These are phyloP conservation scores for Neocrepidodera transversa DNA, from an alignment of 2,888 invertebrate genomes.

Conservation along the genomic window DNA sequence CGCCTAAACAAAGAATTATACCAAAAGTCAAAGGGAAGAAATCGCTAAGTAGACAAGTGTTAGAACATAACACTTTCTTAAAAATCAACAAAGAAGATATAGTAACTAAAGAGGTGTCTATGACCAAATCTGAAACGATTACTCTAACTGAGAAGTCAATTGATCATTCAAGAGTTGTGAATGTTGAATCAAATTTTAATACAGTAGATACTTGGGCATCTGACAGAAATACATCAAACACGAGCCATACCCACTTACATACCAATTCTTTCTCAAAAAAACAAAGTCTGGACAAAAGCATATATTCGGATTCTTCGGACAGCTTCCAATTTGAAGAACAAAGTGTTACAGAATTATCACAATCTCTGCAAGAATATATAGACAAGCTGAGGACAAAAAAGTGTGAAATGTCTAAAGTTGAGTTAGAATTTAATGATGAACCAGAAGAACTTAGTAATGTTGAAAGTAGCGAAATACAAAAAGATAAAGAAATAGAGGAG, in stretches of 20 bases:
- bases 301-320: constrained; percentile 14
- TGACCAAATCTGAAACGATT: constrained; percentile 23
- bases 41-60: constrained; percentile 47
- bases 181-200: constrained; percentile 14
- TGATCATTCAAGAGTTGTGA: constrained; percentile 8
- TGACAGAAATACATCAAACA: background rate
- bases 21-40: constrained; percentile 40
- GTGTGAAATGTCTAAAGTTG: no score
- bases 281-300: constrained; percentile 8
- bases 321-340: constrained; percentile 11
- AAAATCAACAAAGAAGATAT: constrained; percentile 22
- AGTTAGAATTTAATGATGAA: no score
- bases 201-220: constrained; percentile 2
- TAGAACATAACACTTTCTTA: constrained; percentile 46
- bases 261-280: constrained; percentile 8
- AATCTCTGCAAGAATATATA: constrained; percentile 23
- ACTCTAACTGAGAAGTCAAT: constrained; percentile 23
- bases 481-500: background rate
- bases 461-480: no score
- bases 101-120: constrained; percentile 15
- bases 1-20: constrained; percentile 24
- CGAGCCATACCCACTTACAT: background rate
- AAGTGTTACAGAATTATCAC: constrained; percentile 13
- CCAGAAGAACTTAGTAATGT: no score
- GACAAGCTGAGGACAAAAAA: background rate